Percentiles rank a stretch among this genome's conserved stretches.
Conservation (phyloP, 2,797 vertebrate genomes). For the Enteromius paludinosus region DNA sequence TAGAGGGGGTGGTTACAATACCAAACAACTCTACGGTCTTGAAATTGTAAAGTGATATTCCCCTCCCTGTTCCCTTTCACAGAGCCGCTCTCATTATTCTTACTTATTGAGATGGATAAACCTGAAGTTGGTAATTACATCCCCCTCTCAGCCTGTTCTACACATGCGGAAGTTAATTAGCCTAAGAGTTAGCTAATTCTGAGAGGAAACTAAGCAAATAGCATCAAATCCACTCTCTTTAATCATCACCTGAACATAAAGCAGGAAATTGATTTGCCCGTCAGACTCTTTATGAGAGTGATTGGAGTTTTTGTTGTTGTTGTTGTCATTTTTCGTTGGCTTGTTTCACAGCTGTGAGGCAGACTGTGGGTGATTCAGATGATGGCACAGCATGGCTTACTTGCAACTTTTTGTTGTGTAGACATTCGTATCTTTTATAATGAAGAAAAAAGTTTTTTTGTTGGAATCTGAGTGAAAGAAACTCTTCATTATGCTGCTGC, state of each 20-base stretch:
- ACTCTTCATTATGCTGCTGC: not conserved
- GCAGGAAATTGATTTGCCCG: slow-evolving; percentile 46
- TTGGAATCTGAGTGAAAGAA: slow-evolving; percentile 10
- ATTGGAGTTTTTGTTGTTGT: slow-evolving; percentile 20
- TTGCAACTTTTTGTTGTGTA: not conserved
- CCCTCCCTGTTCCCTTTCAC: slow-evolving; percentile 60
- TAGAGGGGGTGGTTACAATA: slow-evolving; percentile 67
- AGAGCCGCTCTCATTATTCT: slow-evolving; percentile 75
- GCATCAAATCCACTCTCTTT: slow-evolving; percentile 65
- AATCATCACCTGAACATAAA: slow-evolving; percentile 56
- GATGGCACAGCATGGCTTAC: slow-evolving; percentile 21
- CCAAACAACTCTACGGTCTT: slow-evolving; percentile 63
- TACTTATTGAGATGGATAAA: slow-evolving; percentile 78
- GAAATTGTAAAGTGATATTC: slow-evolving; percentile 60
- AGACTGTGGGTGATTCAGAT: slow-evolving; percentile 33
- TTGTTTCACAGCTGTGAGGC: slow-evolving; percentile 23
- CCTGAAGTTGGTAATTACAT: slow-evolving; percentile 69
- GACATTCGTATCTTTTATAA: slow-evolving; percentile 11
- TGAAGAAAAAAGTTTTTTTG: slow-evolving; percentile 20
- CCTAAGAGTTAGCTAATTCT: slow-evolving; percentile 68
- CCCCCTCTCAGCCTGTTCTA: slow-evolving; percentile 31
- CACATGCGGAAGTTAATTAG: slow-evolving; percentile 68
- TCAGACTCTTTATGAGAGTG: slow-evolving; percentile 40
- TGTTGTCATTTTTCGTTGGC: slow-evolving; percentile 29
- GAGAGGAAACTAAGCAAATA: slow-evolving; percentile 70